phyloP scores from a whole-genome alignment of 2,888 invertebrate species.

The Perizoma affinitatum region DNA sequence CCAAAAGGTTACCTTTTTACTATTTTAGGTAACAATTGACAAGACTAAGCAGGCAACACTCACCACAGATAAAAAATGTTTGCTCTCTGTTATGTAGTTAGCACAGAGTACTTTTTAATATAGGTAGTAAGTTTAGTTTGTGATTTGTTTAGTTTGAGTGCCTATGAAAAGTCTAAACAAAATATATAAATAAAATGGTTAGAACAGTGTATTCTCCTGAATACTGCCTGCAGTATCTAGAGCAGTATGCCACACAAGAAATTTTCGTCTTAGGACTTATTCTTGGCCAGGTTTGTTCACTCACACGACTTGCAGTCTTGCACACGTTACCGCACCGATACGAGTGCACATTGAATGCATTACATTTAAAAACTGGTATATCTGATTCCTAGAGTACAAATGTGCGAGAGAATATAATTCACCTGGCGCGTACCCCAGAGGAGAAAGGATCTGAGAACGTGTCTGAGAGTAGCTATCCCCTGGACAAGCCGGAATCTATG shows the following conservation, averaged over 20 bases:
- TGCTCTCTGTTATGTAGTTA: no score
- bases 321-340: neutral
- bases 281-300: constrained; percentile 88
- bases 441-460: constrained; percentile 66
- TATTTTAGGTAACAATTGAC: no score
- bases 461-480: constrained; percentile 62
- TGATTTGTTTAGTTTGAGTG: no score
- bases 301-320: neutral
- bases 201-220: constrained; percentile 88
- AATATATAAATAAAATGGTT: constrained; percentile 80
- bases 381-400: constrained; percentile 78
- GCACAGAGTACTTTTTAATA: no score
- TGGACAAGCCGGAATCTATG: constrained; percentile 64
- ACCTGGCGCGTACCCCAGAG: constrained; percentile 91
- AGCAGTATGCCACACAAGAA: constrained; percentile 85
- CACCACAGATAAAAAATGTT: no score
- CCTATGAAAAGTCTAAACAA: neutral
- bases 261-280: constrained; percentile 89
- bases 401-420: constrained; percentile 90
- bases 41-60: no score
- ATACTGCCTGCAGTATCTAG: constrained; percentile 87
- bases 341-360: neutral
- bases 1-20: no score
- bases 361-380: constrained; percentile 5
- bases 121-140: no score